A percentile compares a stretch with the other conserved stretches of the same genome.
phyloP scores from a whole-genome alignment of 1,140 invertebrate species.

The Drosophila sp. region DNA sequence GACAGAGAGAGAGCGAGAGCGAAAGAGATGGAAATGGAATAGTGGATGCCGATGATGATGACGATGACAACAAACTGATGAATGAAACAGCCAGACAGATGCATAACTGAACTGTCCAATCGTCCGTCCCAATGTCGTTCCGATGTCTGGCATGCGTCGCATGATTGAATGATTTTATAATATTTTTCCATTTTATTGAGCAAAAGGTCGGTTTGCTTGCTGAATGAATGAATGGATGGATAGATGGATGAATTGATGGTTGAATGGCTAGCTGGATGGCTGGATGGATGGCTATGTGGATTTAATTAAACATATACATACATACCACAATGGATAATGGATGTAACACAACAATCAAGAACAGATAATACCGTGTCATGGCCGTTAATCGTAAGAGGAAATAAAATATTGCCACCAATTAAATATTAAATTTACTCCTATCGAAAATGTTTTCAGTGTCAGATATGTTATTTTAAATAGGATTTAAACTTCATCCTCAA shows the following conservation, averaged over 20 bases:
- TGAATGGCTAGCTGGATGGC: background rate
- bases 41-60: background rate
- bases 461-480: no score
- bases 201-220: slow-evolving; percentile 27
- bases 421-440: background rate
- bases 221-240: no score
- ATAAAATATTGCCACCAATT: slow-evolving; percentile 31
- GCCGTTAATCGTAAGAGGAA: slow-evolving; percentile 58
- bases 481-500: no score
- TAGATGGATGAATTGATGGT: background rate
- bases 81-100: background rate
- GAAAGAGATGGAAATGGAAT: background rate
- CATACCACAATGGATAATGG: slow-evolving; percentile 41
- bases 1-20: slow-evolving; percentile 2
- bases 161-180: slow-evolving; percentile 77
- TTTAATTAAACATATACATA: slow-evolving; percentile 62
- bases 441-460: no score
- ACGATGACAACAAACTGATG: slow-evolving; percentile 19
- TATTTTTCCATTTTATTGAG: slow-evolving; percentile 66
- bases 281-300: background rate
- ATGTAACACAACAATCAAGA: slow-evolving; percentile 2
- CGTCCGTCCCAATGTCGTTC: slow-evolving; percentile 27
- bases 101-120: slow-evolving; percentile 16
- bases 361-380: slow-evolving; percentile 67
- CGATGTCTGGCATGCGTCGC: slow-evolving; percentile 53